phyloP scores from a whole-genome alignment of 2,888 invertebrate species.

The Lasioglossum marginatum region DNA sequence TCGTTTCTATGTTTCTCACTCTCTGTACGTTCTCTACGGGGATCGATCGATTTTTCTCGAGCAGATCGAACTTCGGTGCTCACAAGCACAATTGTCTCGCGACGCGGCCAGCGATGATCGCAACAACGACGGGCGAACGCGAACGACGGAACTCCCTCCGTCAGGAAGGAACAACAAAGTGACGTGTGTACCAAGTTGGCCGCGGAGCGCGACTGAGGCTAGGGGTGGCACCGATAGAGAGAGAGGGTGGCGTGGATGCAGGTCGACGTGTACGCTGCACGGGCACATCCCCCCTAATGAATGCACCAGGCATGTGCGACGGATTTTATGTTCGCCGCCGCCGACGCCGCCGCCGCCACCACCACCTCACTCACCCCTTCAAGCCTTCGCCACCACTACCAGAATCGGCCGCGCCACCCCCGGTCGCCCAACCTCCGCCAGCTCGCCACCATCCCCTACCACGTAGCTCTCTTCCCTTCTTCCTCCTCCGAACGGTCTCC shows the following conservation, averaged over 20 bases:
- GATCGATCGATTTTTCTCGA: constrained; percentile 5
- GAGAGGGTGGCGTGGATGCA: constrained; percentile 77
- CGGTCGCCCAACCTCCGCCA: constrained; percentile 68
- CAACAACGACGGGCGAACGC: constrained; percentile 26
- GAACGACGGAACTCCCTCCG: constrained; percentile 34
- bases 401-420: constrained; percentile 67
- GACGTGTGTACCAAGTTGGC: constrained; percentile 71
- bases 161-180: constrained; percentile 64
- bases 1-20: background rate
- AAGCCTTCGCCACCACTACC: constrained; percentile 60
- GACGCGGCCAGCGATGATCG: background rate
- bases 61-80: constrained; percentile 25
- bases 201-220: constrained; percentile 75
- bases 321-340: constrained; percentile 82
- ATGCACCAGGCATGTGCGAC: constrained; percentile 84
- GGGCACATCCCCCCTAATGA: constrained; percentile 84
- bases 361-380: constrained; percentile 59
- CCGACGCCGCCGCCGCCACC: constrained; percentile 59
- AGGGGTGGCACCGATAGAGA: constrained; percentile 71
- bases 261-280: constrained; percentile 82
- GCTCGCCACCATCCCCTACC: constrained; percentile 54
- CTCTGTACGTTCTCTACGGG: background rate
- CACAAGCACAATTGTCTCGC: constrained; percentile 56
- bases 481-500: constrained; percentile 48
- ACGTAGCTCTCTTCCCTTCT: constrained; percentile 39